phyloP scores from a whole-genome alignment of 2,113 vertebrate genomes.

The Hyla sarda region DNA sequence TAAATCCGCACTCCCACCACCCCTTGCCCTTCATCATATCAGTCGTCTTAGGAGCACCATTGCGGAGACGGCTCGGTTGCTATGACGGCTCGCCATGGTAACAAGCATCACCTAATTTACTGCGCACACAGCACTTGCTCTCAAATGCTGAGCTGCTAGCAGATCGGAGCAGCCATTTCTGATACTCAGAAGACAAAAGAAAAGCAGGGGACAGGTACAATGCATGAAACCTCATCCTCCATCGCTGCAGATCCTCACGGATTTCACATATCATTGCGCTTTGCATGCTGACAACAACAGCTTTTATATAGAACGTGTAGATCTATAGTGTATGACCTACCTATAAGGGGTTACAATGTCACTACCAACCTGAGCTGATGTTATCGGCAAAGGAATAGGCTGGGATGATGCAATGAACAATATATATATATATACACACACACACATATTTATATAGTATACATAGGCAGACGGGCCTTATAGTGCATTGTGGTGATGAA shows the following conservation, averaged over 20 bases:
- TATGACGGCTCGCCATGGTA: constrained; percentile 74
- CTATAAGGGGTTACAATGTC: background rate
- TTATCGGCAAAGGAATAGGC: too few species aligned
- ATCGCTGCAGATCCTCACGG: too few species aligned
- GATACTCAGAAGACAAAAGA: constrained; percentile 68
- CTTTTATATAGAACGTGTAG: too few species aligned
- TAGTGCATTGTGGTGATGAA: background rate
- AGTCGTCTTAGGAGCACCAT: constrained; percentile 62
- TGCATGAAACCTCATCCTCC: background rate
- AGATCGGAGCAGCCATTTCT: constrained; percentile 73
- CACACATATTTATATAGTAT: too few species aligned
- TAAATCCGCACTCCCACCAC: constrained; percentile 6
- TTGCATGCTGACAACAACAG: background rate
- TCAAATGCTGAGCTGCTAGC: constrained; percentile 67
- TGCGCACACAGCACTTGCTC: constrained; percentile 71
- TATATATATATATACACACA: background rate
- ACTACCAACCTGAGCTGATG: background rate
- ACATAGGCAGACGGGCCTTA: too few species aligned
- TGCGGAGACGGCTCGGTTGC: constrained; percentile 70
- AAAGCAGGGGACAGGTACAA: constrained; percentile 58
- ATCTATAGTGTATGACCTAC: background rate
- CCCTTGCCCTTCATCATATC: constrained; percentile 62
- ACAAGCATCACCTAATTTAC: constrained; percentile 68
- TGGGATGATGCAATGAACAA: too few species aligned
- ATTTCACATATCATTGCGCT: background rate